Base-by-base conservation (phyloP, 1,140 invertebrate species). In the Brachionus manjavacas region DNA sequence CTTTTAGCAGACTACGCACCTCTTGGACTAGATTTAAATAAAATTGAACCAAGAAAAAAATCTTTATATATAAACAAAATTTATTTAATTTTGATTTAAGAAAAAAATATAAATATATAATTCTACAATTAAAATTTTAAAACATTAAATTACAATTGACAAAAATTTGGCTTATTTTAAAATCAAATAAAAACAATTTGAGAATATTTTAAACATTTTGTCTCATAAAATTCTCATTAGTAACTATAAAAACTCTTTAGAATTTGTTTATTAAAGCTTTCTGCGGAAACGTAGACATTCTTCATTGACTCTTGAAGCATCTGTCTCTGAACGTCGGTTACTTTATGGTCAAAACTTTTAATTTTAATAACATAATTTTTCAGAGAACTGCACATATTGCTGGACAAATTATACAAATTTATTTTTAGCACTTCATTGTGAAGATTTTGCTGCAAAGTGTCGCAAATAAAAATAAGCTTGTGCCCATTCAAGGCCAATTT, bases 401-500 rank as follows among this genome's bases (percentile, higher is more conserved):
- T 68, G 11, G 79, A 81, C 46, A 46, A 20, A 20, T 81, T 9
- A 64, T 68, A 64, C 52, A 81, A 46, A 81, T 68, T 81, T 64
- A 68, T 64, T 46, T 81, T 81, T 6, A 81, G 11, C 14, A 64
- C 25, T 81, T 68, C 52, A 64, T 81, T 66, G 23, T 81, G 55
- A 25, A 81, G 28, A 46, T 81, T 81, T 28, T 16, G 79, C 35
- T 81, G 20, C 52, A 81, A 39, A 39, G 79, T 81, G n/a, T 81
- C 79, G 35, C 79, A 81, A 23, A 81, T 81, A 35, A 81, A 81
- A 20, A 81, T 43, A 9, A 81, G 31, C 20, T 81, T 81, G 52
- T 81, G 79, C 23, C 79, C 79, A 68, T 81, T 81, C 35, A 81
- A 39, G 31, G 79, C 79, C 23, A 81, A 81, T 68, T 81, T 81